Base-by-base conservation (phyloP, 2,888 invertebrate genomes). In the Punctoribates punctum region DNA sequence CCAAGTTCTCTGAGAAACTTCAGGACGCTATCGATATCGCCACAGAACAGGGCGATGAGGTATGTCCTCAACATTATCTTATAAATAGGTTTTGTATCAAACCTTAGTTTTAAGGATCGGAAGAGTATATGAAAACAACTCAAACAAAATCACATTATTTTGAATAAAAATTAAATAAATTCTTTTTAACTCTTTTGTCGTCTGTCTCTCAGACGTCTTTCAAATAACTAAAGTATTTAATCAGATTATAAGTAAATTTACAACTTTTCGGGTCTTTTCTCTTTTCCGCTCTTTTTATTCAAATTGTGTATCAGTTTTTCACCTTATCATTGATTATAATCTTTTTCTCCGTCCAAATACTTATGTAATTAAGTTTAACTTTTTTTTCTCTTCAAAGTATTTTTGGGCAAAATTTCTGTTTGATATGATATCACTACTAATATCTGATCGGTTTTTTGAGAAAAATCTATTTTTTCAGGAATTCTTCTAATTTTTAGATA, bases 1-100 rank as follows among this genome's bases (percentile, higher is more conserved):
- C 90, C 83, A 89, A 90, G 78, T 88, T 96, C 82, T 91, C 93
- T 75, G 91, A 93, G 82, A 90, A 92, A 82, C 87, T 97, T 81
- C 88, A 93, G 81, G 92, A 93, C 82, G 91, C 91, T 74, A 88
- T 96, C 67, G 93, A 95, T 84, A 90, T 92, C 77, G 92, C 95
- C 25, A 81, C 83, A 34, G 85, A 85, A 75, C 84, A 84, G 76
- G 85, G 87, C 4, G 88, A 89, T 81, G 88, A 88, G 81, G 84
- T 84, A 78, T 78, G 80, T 74, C 51, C 34, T 20, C 34, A 8
- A 8, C 34, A 34, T 34, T 46, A 25, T 23, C 27, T 27, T 27
- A 20, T 8, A 3, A 25, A 15, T 6, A n/a, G n/a, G n/a, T 54
- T n/a, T n/a, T n/a, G 54, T 54, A 54, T 54, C n/a, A n/a, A n/a